These are phyloP conservation scores for Cephus pygmeus DNA, from an alignment of 2,888 invertebrate species.

Conservation along the genomic window DNA sequence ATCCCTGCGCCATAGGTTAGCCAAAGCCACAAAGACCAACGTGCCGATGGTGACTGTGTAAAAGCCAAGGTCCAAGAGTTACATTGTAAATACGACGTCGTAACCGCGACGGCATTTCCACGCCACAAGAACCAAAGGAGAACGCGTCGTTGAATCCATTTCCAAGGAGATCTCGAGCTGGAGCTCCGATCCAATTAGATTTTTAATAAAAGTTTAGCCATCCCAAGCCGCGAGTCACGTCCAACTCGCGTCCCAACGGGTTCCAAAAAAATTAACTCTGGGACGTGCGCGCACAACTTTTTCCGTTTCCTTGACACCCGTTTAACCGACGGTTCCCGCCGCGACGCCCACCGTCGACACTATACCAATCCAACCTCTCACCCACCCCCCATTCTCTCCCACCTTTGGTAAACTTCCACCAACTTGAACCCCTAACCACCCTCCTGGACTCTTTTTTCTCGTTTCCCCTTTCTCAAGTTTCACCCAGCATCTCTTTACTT, in stretches of 20 bases:
- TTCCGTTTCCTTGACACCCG: slow-evolving; percentile 4
- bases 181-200: slow-evolving; percentile 55
- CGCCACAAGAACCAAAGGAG: background rate
- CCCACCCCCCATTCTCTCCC: background rate
- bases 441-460: too few relatives aligned
- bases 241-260: slow-evolving; percentile 39
- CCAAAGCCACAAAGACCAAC: too few relatives aligned
- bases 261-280: slow-evolving; percentile 43
- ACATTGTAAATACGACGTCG: too few relatives aligned
- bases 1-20: too few relatives aligned
- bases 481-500: background rate
- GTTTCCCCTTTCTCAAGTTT: background rate
- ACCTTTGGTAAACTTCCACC: too few relatives aligned
- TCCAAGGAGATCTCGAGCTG: slow-evolving; percentile 13
- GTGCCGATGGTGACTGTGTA: too few relatives aligned
- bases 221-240: slow-evolving; percentile 46
- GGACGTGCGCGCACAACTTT: slow-evolving; percentile 11
- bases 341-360: background rate
- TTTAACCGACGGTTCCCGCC: slow-evolving; percentile 2
- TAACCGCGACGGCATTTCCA: too few relatives aligned
- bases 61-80: too few relatives aligned
- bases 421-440: too few relatives aligned
- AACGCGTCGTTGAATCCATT: slow-evolving; percentile 3
- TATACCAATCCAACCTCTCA: background rate
- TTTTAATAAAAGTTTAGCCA: slow-evolving; percentile 58